phyloP scores from a whole-genome alignment of 2,888 invertebrate genomes.

The Himalopsyche tibetana region DNA sequence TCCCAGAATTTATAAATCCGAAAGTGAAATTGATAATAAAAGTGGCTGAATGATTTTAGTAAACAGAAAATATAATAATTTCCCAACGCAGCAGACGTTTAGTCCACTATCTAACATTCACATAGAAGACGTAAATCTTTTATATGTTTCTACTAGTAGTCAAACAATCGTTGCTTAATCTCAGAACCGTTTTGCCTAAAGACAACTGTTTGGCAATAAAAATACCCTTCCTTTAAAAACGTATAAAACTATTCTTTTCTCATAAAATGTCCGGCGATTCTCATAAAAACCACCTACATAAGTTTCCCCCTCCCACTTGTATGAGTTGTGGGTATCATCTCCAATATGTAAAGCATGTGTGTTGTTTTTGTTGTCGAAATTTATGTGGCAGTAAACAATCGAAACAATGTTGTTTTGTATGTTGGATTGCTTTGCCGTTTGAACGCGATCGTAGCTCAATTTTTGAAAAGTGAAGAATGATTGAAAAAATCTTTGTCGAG shows the following conservation, averaged over 20 bases:
- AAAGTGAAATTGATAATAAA: background rate
- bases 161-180: slow-evolving; percentile 35
- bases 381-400: slow-evolving; percentile 59
- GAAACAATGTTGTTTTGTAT: slow-evolving; percentile 59
- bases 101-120: background rate
- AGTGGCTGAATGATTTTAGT: background rate
- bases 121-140: background rate
- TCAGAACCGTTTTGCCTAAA: slow-evolving; percentile 12
- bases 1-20: too few relatives aligned
- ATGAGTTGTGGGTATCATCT: slow-evolving; percentile 12
- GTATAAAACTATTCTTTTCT: slow-evolving; percentile 43
- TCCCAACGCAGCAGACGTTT: background rate
- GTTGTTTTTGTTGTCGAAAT: slow-evolving; percentile 52
- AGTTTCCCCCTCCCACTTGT: slow-evolving; percentile 24
- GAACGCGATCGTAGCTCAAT: background rate
- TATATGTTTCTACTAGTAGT: slow-evolving; percentile 10
- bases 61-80: background rate
- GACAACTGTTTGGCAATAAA: slow-evolving; percentile 38
- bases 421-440: slow-evolving; percentile 49
- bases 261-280: slow-evolving; percentile 42
- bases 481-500: background rate
- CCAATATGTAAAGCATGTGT: slow-evolving; percentile 55
- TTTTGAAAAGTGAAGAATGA: background rate
- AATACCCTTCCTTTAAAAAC: slow-evolving; percentile 35
- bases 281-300: slow-evolving; percentile 39